phyloP scores from a whole-genome alignment of 2,888 invertebrate species.

The Hedya salicella region DNA sequence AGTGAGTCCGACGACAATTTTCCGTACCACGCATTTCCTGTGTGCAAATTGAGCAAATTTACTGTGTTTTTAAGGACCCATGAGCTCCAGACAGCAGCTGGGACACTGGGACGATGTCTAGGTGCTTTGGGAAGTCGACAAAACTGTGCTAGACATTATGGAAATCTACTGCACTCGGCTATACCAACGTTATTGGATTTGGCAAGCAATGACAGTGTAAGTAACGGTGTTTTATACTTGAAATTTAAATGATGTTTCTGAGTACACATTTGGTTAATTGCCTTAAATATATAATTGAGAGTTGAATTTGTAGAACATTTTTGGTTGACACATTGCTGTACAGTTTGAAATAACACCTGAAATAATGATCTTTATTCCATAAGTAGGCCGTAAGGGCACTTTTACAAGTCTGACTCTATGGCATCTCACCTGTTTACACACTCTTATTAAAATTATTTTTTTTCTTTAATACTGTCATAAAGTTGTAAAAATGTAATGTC shows the following conservation, averaged over 20 bases:
- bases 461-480: too few species aligned
- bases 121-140: constrained; percentile 75
- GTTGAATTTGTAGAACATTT: too few species aligned
- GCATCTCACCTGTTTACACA: too few species aligned
- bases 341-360: too few species aligned
- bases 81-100: constrained; percentile 77
- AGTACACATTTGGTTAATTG: not conserved
- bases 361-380: too few species aligned
- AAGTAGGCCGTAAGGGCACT: too few species aligned
- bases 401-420: too few species aligned
- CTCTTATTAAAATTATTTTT: too few species aligned
- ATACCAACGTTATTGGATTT: constrained; percentile 74
- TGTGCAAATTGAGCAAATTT: constrained; percentile 31
- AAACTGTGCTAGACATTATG: constrained; percentile 75
- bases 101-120: constrained; percentile 75
- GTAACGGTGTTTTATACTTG: constrained; percentile 49
- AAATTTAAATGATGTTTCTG: constrained; percentile 8
- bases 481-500: too few species aligned
- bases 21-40: constrained; percentile 45
- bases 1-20: constrained; percentile 60
- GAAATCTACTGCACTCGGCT: constrained; percentile 72
- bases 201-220: constrained; percentile 80
- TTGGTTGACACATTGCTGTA: too few species aligned
- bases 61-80: constrained; percentile 61
- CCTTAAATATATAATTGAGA: not conserved